Conservation (phyloP, 1,140 invertebrate genomes). For the Colletes latitarsis region DNA sequence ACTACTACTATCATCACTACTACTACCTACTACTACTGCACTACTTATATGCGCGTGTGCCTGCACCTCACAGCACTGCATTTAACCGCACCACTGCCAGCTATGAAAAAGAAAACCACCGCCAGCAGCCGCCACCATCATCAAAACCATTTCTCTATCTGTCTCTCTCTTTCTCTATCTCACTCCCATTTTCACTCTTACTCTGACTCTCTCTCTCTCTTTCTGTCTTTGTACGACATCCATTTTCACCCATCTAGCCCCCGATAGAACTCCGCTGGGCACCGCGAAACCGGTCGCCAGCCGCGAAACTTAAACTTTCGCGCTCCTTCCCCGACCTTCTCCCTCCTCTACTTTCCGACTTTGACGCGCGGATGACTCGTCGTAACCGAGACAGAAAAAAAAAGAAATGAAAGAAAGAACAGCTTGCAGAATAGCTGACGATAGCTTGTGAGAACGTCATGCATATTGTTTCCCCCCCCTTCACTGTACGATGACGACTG, state of each 20-base stretch:
- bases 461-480: conserved; percentile 7
- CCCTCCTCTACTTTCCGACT: not conserved
- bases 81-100: conserved; percentile 68
- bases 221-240: conserved; percentile 55
- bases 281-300: not conserved
- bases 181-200: conserved; percentile 28
- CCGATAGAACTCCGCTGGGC: conserved; percentile 25
- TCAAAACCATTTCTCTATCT: conserved; percentile 27
- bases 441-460: conserved; percentile 31
- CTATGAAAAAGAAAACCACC: conserved; percentile 65
- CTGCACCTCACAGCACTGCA: conserved; percentile 69
- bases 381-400: conserved; percentile 13
- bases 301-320: not conserved
- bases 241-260: conserved; percentile 54
- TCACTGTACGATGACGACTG: not conserved
- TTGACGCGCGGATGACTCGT: not conserved
- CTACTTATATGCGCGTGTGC: conserved; percentile 66
- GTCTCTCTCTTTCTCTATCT: conserved; percentile 23
- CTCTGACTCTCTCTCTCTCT: conserved; percentile 27
- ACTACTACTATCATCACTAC: conserved; percentile 49
- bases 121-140: conserved; percentile 59
- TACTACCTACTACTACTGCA: conserved; percentile 60
- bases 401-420: conserved; percentile 6
- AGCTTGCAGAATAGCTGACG: conserved; percentile 33
- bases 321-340: not conserved